Percentiles rank a stretch among this genome's conserved stretches.
These are phyloP conservation scores for Noctua janthina DNA, from an alignment of 2,888 invertebrate species.

Conservation along the genomic window DNA sequence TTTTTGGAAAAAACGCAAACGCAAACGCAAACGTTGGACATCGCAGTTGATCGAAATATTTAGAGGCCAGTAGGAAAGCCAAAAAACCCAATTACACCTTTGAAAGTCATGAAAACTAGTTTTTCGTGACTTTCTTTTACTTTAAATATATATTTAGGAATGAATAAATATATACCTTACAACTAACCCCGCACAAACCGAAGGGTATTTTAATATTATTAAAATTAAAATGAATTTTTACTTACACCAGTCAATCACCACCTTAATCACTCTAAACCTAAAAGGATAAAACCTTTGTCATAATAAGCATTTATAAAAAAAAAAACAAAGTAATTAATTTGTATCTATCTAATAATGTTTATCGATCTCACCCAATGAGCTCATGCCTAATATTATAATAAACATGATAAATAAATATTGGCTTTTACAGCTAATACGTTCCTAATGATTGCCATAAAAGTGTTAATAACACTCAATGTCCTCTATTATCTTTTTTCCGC, in stretches of 20 bases:
- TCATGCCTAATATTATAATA: conserved; percentile 18
- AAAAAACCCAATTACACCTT: neutral
- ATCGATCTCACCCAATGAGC: conserved; percentile 32
- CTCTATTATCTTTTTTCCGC: conserved; percentile 32
- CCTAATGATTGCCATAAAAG: conserved; percentile 36
- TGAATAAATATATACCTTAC: neutral
- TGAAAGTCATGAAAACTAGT: neutral
- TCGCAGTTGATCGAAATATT: too few species aligned
- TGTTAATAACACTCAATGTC: conserved; percentile 13
- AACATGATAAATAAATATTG: conserved; percentile 42
- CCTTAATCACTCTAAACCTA: conserved; percentile 31
- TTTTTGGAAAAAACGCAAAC: too few species aligned
- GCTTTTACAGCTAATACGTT: conserved; percentile 22
- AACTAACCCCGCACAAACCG: neutral
- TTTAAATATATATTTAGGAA: neutral
- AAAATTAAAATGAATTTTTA: neutral
- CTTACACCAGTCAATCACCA: conserved; percentile 49
- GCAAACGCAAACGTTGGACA: neutral
- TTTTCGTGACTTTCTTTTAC: neutral
- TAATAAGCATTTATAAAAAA: conserved; percentile 29
- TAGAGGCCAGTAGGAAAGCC: neutral
- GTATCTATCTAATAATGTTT: conserved; percentile 60
- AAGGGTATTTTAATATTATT: neutral
- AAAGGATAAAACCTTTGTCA: conserved; percentile 18
- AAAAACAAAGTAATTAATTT: conserved; percentile 45